A percentile compares a stretch with the other conserved stretches of the same genome.
Evolutionary conservation across 2,888 invertebrate species (phyloP).

Genomic region (Drepanosiphum platanoidis): DNA sequence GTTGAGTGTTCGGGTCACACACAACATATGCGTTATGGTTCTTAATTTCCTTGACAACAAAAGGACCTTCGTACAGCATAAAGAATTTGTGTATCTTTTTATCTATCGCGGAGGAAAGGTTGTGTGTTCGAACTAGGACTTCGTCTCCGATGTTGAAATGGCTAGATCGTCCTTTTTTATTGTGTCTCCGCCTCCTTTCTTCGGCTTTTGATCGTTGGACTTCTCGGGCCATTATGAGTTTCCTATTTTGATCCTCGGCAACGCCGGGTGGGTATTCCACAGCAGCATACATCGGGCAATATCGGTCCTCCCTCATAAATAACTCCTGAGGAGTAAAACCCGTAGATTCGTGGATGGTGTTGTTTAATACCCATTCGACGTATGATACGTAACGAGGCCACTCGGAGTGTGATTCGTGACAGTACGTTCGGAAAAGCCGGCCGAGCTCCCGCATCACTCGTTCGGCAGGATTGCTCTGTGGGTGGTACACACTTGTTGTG

Average conservation of each 20-base stretch:
- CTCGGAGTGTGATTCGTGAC: background rate
- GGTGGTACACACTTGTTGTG: background rate
- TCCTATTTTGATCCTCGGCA: background rate
- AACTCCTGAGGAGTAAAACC: background rate
- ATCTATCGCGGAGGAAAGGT: background rate
- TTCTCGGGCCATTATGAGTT: background rate
- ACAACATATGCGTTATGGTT: background rate
- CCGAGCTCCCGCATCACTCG: background rate
- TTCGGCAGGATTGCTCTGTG: background rate
- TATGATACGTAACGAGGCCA: background rate
- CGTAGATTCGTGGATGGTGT: background rate
- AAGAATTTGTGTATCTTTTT: slow-evolving; percentile 2
- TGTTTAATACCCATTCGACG: background rate
- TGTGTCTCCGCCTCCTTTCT: background rate
- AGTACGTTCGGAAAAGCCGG: background rate
- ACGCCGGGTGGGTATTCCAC: background rate
- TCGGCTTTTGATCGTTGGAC: background rate
- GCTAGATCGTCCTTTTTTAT: background rate
- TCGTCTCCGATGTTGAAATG: background rate
- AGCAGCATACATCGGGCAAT: background rate
- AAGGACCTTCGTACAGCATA: slow-evolving; percentile 27
- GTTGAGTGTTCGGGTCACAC: background rate
- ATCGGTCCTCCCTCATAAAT: background rate
- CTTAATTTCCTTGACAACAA: background rate
- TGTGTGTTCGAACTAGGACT: background rate